Base-by-base conservation (phyloP, 2,113 vertebrate species). In the Spermophilus dauricus region DNA sequence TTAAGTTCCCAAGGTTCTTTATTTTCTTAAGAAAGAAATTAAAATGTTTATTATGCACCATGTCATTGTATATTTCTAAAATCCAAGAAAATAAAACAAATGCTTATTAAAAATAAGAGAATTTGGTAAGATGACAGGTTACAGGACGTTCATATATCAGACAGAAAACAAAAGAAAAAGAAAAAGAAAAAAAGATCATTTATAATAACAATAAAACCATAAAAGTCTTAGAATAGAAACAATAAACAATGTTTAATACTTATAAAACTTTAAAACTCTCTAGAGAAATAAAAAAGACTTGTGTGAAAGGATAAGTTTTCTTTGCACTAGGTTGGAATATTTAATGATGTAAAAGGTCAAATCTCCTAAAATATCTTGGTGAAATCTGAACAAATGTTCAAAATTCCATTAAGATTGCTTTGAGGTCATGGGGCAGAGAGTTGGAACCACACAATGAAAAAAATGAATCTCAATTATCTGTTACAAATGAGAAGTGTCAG, bases 21-120 rank as follows among this genome's bases (percentile, higher is more conserved):
- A 61, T 87, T 95, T 92, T 90, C 26, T 85, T 88, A 97, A 91
- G n/a, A 69, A 91, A 65, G 67, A 72, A 26, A 63, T 7, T 70
- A 94, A 94, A 45, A 63, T 72, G 14, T 95, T 94, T 92, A 84
- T 53, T 86, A 26, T 80, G 28, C 7, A 70, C 42, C 82, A n/a
- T 70, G 20, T 80, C n/a, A 48, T 18, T 91, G 2, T 86, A 72
- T 51, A 76, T 28, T 8, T 95, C 77, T 90, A 90, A 81, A 83
- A 48, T 8, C 2, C 12, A 67, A 73, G 16, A 77, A 51, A 94
- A 91, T 93, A 83, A 77, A 69, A 32, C 69, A 45, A 91, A 67
- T 72, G 6, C 16, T 61, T 76, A 88, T 83, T 67, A 30, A 91
- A 78, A 86, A 37, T 80, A 85, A 81, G 78, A 85, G 5, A 96